Evolutionary conservation across 2,113 vertebrate genomes (phyloP), one percentile per base, ranked within the genome.

Genomic region (Buteo buteo): DNA sequence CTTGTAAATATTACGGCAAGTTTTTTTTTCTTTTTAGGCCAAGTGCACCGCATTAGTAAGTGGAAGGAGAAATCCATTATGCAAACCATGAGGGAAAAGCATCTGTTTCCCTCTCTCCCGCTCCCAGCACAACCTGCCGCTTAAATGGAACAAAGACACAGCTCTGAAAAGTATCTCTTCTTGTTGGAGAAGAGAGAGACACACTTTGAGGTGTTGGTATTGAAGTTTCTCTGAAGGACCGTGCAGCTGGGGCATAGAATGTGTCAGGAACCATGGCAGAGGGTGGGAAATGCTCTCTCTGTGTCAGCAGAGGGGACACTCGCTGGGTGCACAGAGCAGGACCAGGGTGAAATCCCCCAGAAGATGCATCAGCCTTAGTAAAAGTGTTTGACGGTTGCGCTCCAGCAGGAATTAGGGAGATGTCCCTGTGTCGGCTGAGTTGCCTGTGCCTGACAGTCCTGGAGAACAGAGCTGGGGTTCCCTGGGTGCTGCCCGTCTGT

Each of bases 231-330:
- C 25, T 24, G 57, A 13, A 44, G 79, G 40, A 42, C 31, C 9
- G 0, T 4, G 34, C 9, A 31, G 21, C 3, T n/a, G 45, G 29
- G 34, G 16, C 10, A 3, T 11, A 10, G 54, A 40, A 70, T 4
- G 15, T 12, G 17, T 21, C 19, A 10, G 61, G 47, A 82, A 8
- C 34, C 11, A 2, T 0, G 2, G 55, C 44, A 32, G 49, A 70
- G 42, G 28, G 42, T 17, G 49, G 57, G 66, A 31, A 61, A 61
- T 1, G 14, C 42, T 3, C 16, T 40, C 16, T 22, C 16, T 0
- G 1, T 16, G 31, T 16, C 25, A 28, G 49, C 54, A 55, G 24
- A 21, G 28, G 32, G 32, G 62, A 16, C 47, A 21, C 28, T 70
- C 1, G 0, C 14, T 22, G 55, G 42, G 36, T 16, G 34, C 7